Percentiles rank a stretch among this genome's conserved stretches.
Conservation (phyloP, 2,113 vertebrate genomes). For the Forbesichthys papilliferus region DNA sequence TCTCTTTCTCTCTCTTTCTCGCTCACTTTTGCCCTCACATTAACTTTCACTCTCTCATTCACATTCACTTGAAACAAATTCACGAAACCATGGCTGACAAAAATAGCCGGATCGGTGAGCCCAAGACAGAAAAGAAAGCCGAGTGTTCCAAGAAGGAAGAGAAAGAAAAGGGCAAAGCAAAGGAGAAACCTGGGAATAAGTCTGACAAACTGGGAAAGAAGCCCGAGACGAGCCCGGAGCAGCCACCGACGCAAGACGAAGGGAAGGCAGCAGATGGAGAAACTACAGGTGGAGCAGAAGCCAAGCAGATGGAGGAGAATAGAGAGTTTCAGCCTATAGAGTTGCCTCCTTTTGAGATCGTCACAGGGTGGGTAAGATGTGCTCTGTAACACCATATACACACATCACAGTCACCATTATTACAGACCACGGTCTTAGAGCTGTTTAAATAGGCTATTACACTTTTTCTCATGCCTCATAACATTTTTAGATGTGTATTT, state of each 20-base stretch:
- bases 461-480: too few species aligned
- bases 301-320: slow-evolving; percentile 52
- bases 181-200: slow-evolving; percentile 43
- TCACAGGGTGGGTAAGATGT: slow-evolving; percentile 83
- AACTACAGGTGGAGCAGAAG: slow-evolving; percentile 33
- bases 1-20: slow-evolving; percentile 33
- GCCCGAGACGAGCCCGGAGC: slow-evolving; percentile 42
- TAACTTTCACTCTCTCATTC: slow-evolving; percentile 16
- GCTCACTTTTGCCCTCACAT: slow-evolving; percentile 18
- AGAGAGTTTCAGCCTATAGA: slow-evolving; percentile 78
- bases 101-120: slow-evolving; percentile 52
- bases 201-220: slow-evolving; percentile 47
- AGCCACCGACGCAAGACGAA: slow-evolving; percentile 15
- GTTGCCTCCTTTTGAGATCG: slow-evolving; percentile 91
- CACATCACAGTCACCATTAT: neutral
- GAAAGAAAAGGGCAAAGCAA: slow-evolving; percentile 55
- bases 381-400: neutral
- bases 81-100: slow-evolving; percentile 68
- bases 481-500: neutral
- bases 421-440: too few species aligned
- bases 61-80: slow-evolving; percentile 21
- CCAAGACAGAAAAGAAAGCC: slow-evolving; percentile 66
- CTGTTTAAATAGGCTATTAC: too few species aligned
- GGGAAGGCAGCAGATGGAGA: slow-evolving; percentile 39
- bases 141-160: slow-evolving; percentile 63